Evolutionary conservation across 1,140 invertebrate genomes (phyloP).

Genomic region (Goniozus legneri): DNA sequence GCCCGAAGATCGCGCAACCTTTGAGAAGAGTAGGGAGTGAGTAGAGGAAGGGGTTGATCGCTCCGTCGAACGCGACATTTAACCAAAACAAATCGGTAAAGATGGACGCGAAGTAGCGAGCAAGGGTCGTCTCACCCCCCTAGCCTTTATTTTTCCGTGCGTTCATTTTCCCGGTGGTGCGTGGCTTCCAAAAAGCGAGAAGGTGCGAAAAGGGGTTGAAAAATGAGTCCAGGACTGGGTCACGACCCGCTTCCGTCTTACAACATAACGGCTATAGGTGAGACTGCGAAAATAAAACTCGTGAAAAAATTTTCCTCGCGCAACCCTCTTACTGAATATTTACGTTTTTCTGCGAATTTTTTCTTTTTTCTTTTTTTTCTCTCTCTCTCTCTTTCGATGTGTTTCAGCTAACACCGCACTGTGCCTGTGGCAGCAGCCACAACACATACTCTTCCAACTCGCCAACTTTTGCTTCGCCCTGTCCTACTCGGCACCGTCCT

Average conservation of each 20-base stretch:
- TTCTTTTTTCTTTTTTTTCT: constrained; percentile 4
- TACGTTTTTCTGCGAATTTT: constrained; percentile 5
- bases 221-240: constrained; percentile 47
- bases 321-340: too few relatives aligned
- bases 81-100: constrained; percentile 15
- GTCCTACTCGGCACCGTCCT: constrained; percentile 74
- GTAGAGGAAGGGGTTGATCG: too few relatives aligned
- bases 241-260: constrained; percentile 45
- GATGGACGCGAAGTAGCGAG: constrained; percentile 1
- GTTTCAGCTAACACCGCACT: constrained; percentile 39
- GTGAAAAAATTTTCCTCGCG: too few relatives aligned
- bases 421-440: constrained; percentile 49
- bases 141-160: neutral
- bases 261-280: constrained; percentile 41
- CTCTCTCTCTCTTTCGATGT: constrained; percentile 6
- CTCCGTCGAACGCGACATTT: too few relatives aligned
- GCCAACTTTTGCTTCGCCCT: constrained; percentile 75
- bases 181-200: too few relatives aligned
- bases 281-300: too few relatives aligned
- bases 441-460: constrained; percentile 60
- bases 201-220: constrained; percentile 4
- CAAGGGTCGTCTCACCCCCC: neutral
- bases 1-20: too few relatives aligned
- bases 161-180: neutral
- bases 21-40: too few relatives aligned